These are phyloP conservation scores for Eurytoma californica DNA, from an alignment of 2,888 invertebrate genomes.

Conservation along the genomic window DNA sequence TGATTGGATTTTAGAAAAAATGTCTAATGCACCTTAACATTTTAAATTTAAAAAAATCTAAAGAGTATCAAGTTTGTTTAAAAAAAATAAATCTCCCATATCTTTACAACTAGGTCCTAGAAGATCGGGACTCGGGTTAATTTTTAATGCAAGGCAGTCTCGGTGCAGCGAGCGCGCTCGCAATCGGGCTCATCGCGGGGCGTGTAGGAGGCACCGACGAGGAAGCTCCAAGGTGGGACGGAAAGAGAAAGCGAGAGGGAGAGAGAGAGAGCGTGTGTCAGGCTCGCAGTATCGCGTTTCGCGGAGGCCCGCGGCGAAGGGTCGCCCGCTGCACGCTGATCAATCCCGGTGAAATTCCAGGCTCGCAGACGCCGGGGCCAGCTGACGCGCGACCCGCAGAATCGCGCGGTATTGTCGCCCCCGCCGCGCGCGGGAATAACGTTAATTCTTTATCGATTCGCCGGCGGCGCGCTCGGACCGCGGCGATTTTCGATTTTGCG, in stretches of 20 bases:
- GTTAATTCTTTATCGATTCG: slow-evolving; percentile 42
- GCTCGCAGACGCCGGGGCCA: slow-evolving; percentile 5
- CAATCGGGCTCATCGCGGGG: no score
- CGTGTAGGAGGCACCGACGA: background rate
- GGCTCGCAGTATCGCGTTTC: background rate
- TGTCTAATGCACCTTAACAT: no score
- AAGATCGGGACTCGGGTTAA: background rate
- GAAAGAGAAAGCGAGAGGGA: background rate
- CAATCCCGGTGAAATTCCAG: slow-evolving; percentile 16
- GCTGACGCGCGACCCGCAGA: slow-evolving; percentile 38
- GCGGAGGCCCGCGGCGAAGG: background rate
- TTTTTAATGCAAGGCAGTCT: background rate
- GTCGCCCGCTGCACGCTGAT: background rate
- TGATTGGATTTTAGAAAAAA: no score
- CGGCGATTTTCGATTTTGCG: slow-evolving; percentile 42
- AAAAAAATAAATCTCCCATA: no score
- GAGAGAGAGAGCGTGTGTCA: background rate
- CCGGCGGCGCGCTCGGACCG: background rate
- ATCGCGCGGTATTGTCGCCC: slow-evolving; percentile 55
- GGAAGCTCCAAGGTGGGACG: no score
- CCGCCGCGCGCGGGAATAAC: slow-evolving; percentile 21
- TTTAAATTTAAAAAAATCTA: no score
- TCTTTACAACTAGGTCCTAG: no score
- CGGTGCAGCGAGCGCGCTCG: background rate
- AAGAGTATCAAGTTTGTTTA: no score